These are phyloP conservation scores for Volucella inflata DNA, from an alignment of 2,888 invertebrate species.

Conservation along the genomic window DNA sequence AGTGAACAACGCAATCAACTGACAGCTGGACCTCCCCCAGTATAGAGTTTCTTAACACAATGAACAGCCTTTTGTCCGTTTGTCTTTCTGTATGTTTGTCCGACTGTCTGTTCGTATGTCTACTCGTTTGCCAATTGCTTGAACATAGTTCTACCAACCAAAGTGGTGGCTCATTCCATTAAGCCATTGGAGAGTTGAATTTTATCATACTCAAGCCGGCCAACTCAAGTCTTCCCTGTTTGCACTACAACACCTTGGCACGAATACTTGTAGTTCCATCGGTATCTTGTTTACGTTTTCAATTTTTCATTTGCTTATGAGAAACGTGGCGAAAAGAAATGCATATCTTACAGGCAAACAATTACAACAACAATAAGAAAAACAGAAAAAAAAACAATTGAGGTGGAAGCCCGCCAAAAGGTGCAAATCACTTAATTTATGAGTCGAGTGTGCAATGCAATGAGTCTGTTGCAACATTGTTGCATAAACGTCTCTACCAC, in stretches of 20 bases:
- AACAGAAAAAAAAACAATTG: not conserved
- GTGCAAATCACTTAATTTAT: constrained; percentile 75
- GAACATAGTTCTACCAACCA: constrained; percentile 41
- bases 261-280: constrained; percentile 28
- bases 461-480: constrained; percentile 61
- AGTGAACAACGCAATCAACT: constrained; percentile 52
- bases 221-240: constrained; percentile 19
- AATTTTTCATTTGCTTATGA: constrained; percentile 27
- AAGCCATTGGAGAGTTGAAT: constrained; percentile 1
- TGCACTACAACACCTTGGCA: constrained; percentile 37
- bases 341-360: not conserved
- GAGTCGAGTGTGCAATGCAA: constrained; percentile 45
- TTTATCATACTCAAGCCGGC: not conserved
- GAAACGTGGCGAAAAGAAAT: constrained; percentile 6
- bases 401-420: constrained; percentile 65
- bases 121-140: constrained; percentile 58
- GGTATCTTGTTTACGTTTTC: constrained; percentile 24
- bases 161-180: not conserved
- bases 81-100: constrained; percentile 1
- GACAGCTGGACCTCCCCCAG: constrained; percentile 58
- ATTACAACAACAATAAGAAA: no score
- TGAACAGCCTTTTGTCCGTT: constrained; percentile 36
- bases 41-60: constrained; percentile 54
- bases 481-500: constrained; percentile 50
- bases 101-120: not conserved